phyloP scores from a whole-genome alignment of 2,888 invertebrate species.

The Eupithecia subumbrata region DNA sequence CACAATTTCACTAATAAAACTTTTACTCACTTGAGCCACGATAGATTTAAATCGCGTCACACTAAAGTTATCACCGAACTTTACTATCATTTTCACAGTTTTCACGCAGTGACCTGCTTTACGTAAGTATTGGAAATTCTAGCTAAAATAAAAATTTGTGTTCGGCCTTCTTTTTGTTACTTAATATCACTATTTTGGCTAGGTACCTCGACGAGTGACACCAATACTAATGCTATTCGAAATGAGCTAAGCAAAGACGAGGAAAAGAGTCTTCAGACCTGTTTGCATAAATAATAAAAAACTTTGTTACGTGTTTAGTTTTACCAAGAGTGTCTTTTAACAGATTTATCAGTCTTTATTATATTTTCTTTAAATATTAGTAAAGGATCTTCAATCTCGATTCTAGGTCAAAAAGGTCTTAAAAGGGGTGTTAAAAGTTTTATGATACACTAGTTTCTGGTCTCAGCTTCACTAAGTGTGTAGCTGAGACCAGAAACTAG shows the following conservation, averaged over 20 bases:
- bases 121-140: neutral
- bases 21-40: slow-evolving; percentile 63
- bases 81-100: slow-evolving; percentile 60
- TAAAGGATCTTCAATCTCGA: neutral
- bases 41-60: slow-evolving; percentile 60
- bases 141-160: neutral
- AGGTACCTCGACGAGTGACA: slow-evolving; percentile 21
- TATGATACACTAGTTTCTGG: no score
- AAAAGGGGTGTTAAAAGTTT: neutral
- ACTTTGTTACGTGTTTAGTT: slow-evolving; percentile 8
- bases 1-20: neutral
- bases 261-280: slow-evolving; percentile 35
- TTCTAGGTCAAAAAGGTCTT: slow-evolving; percentile 10
- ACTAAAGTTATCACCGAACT: slow-evolving; percentile 51
- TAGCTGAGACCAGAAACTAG: no score
- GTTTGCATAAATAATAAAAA: slow-evolving; percentile 26
- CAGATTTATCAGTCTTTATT: slow-evolving; percentile 2
- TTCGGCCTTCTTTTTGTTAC: neutral
- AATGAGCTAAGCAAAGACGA: slow-evolving; percentile 29
- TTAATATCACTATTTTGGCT: neutral
- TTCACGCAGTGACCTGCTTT: neutral
- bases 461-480: no score
- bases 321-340: neutral
- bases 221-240: slow-evolving; percentile 15
- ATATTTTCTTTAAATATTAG: slow-evolving; percentile 26